Evolutionary conservation across 2,888 invertebrate species (phyloP).

Genomic region (Leptinotarsa tumamoca): DNA sequence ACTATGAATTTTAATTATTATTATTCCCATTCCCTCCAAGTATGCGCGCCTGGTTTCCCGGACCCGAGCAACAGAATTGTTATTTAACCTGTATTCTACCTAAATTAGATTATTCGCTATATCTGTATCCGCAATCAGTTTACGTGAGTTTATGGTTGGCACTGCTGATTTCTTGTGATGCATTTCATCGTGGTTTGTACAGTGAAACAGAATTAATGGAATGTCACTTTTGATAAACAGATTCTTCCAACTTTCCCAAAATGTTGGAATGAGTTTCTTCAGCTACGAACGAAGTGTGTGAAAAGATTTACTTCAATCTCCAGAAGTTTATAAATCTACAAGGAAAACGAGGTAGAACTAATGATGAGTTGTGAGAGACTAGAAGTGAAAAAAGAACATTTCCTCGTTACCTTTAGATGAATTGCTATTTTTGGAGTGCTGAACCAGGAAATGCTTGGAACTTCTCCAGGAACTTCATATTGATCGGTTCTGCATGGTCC

Average conservation of each 20-base stretch:
- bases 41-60: neutral
- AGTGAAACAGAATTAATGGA: neutral
- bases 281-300: neutral
- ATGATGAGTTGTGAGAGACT: neutral
- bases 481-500: no score
- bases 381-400: no score
- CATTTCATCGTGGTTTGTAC: neutral
- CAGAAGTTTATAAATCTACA: neutral
- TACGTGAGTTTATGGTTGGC: neutral
- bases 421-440: no score
- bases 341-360: neutral
- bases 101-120: conserved; percentile 9
- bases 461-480: no score
- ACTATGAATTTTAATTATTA: no score
- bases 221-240: neutral
- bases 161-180: neutral
- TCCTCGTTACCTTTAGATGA: no score
- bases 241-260: neutral
- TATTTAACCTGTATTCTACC: neutral
- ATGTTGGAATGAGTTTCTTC: neutral
- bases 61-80: neutral
- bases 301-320: neutral
- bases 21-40: no score
- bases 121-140: conserved; percentile 12
- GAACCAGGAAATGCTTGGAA: no score